phyloP scores from a whole-genome alignment of 2,888 invertebrate genomes.

The Zygaena filipendulae region DNA sequence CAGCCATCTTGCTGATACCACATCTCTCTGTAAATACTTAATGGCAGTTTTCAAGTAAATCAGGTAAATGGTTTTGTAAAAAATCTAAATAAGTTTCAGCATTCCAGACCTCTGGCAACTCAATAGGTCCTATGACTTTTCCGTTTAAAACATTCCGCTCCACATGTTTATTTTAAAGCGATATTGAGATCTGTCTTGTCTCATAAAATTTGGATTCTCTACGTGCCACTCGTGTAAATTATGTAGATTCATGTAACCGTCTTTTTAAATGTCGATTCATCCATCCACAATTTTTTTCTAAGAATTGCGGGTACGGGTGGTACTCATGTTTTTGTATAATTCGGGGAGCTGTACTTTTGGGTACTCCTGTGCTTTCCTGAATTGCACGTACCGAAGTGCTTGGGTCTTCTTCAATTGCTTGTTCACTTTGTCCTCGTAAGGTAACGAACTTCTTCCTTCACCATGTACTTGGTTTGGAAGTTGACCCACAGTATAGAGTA shows the following conservation, averaged over 20 bases:
- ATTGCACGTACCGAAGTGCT: constrained; percentile 7
- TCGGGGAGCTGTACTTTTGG: constrained; percentile 1
- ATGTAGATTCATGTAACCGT: constrained; percentile 14
- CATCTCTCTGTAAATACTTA: constrained; percentile 7
- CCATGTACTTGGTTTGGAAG: constrained; percentile 7
- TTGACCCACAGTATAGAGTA: constrained; percentile 6
- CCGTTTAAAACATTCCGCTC: constrained; percentile 17
- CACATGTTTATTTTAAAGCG: constrained; percentile 18
- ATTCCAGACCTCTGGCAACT: constrained; percentile 7
- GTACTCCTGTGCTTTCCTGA: constrained; percentile 2
- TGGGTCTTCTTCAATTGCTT: constrained; percentile 3
- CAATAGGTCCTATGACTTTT: constrained; percentile 8
- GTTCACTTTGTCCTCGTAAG: constrained; percentile 2
- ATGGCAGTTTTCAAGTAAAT: constrained; percentile 7
- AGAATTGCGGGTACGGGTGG: too few relatives aligned
- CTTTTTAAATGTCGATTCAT: constrained; percentile 13
- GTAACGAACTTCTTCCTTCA: constrained; percentile 2
- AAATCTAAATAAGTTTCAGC: constrained; percentile 5
- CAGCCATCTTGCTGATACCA: constrained; percentile 14
- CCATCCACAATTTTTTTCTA: not conserved
- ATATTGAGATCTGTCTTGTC: constrained; percentile 17
- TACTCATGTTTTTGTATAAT: constrained; percentile 1
- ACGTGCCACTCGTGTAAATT: constrained; percentile 15
- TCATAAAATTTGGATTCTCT: constrained; percentile 13
- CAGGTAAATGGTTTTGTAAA: constrained; percentile 6